These are phyloP conservation scores for Meleagris gallopavo DNA, from an alignment of 2,113 vertebrate species.

Conservation along the genomic window DNA sequence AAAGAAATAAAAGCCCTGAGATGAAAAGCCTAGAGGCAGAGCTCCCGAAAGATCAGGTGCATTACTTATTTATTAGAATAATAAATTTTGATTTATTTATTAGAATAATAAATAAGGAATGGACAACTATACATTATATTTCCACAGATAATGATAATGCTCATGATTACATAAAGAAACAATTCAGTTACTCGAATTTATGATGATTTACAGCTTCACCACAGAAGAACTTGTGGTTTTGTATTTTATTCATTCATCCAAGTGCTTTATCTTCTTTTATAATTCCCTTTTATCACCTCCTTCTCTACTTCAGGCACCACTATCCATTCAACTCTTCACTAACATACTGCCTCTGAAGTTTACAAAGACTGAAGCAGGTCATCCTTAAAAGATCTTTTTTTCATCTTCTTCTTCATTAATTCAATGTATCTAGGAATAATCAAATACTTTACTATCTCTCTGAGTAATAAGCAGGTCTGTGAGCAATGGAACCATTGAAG, in stretches of 20 bases:
- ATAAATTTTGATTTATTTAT: neutral
- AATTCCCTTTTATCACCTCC: neutral
- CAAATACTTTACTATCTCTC: neutral
- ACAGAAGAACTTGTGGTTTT: neutral
- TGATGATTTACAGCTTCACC: neutral
- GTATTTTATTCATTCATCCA: neutral
- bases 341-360: neutral
- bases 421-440: neutral
- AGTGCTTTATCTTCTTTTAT: neutral
- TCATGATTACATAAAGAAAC: neutral
- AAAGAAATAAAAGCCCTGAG: neutral
- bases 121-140: neutral
- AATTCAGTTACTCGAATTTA: neutral
- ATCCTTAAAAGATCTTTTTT: neutral
- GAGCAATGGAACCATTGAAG: conserved; percentile 63
- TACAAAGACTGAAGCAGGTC: neutral
- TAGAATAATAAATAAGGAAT: neutral
- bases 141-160: neutral
- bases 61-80: neutral
- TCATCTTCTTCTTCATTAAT: conserved; percentile 19
- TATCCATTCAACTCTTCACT: neutral
- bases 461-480: neutral
- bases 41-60: neutral
- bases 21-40: neutral
- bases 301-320: neutral